Conservation (phyloP, 2,797 vertebrate species). For the Hydrocynus forskahlii region DNA sequence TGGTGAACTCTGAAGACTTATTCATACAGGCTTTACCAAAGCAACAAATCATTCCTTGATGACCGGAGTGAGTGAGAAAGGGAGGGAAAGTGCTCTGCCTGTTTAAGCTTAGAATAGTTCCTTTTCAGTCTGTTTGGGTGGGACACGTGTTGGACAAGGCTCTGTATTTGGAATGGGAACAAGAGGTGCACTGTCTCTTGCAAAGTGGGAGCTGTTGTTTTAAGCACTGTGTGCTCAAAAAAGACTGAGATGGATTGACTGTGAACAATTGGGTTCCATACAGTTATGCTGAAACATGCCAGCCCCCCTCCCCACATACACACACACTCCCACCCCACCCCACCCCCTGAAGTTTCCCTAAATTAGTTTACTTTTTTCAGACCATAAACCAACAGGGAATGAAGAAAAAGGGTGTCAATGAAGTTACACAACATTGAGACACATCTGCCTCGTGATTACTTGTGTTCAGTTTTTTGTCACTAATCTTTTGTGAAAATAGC, state of each 20-base stretch:
- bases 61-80: constrained; percentile 4
- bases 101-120: constrained; percentile 17
- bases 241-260: background rate
- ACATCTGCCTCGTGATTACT: constrained; percentile 3
- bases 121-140: constrained; percentile 1
- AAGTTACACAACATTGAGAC: background rate
- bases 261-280: constrained; percentile 32
- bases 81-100: background rate
- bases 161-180: constrained; percentile 28
- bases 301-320: background rate
- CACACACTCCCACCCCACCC: background rate
- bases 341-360: background rate
- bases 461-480: constrained; percentile 16
- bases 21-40: constrained; percentile 11
- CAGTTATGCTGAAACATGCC: background rate
- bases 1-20: constrained; percentile 8
- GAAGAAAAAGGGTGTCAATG: constrained; percentile 10
- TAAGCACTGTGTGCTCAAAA: background rate
- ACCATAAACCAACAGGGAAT: constrained; percentile 7
- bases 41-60: constrained; percentile 2
- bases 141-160: background rate
- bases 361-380: background rate
- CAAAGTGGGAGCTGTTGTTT: constrained; percentile 22
- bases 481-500: constrained; percentile 2
- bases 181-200: constrained; percentile 38